Percentiles rank a stretch among this genome's conserved stretches.
Evolutionary conservation across 2,888 invertebrate genomes (phyloP).

Genomic region (Parapristionchus giblindavisi): DNA sequence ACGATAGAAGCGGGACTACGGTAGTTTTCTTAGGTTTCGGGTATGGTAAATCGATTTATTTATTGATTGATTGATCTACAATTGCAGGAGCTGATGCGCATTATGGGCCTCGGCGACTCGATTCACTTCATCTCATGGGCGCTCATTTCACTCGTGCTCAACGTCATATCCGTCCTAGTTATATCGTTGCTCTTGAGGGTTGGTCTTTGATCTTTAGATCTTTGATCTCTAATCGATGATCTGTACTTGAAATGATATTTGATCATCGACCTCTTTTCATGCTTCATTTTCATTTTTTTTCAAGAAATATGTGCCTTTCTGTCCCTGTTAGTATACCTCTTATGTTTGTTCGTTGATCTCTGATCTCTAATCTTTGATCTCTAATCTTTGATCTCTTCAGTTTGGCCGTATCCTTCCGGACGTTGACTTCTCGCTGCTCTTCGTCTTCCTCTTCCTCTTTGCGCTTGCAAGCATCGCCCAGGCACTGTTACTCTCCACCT

Average conservation of each 20-base stretch:
- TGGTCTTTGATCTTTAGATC: no score
- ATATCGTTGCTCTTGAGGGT: conserved; percentile 68
- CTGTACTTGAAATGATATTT: no score
- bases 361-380: no score
- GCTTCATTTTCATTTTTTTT: no score
- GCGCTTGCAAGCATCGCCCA: conserved; percentile 73
- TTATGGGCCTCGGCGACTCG: conserved; percentile 75
- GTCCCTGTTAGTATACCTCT: no score
- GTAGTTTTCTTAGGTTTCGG: no score
- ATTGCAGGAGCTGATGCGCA: conserved; percentile 74
- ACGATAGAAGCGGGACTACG: no score
- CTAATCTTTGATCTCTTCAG: no score
- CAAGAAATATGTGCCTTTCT: no score
- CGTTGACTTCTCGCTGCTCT: conserved; percentile 77
- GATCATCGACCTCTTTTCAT: no score
- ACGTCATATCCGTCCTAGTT: conserved; percentile 74
- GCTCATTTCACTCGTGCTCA: conserved; percentile 73
- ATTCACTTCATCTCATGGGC: conserved; percentile 77
- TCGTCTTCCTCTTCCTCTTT: conserved; percentile 77
- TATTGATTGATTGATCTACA: conserved; percentile 36
- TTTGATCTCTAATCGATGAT: no score
- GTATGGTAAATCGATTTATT: conserved; percentile 44
- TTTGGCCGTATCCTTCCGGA: conserved; percentile 78
- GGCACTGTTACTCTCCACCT: conserved; percentile 72
- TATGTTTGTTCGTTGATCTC: no score